phyloP scores from a whole-genome alignment of 2,113 vertebrate genomes.

The Alligator mississippiensis region DNA sequence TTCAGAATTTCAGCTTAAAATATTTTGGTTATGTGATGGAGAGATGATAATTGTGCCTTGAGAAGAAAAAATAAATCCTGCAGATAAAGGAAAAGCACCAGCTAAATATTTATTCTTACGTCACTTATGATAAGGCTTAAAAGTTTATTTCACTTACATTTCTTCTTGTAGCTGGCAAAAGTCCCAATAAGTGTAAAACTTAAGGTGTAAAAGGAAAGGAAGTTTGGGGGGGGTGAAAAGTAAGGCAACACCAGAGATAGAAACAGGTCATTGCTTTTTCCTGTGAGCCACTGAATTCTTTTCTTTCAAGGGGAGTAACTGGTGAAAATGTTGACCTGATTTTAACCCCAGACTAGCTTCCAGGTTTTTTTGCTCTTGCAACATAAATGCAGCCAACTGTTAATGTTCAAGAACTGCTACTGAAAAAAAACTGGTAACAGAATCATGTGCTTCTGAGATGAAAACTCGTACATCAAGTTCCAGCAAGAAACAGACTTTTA shows the following conservation, averaged over 20 bases:
- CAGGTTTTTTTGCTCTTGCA: constrained; percentile 27
- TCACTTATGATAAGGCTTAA: neutral
- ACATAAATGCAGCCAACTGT: constrained; percentile 24
- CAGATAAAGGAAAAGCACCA: neutral
- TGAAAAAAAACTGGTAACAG: constrained; percentile 6
- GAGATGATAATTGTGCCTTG: neutral
- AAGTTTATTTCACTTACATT: neutral
- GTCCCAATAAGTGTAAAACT: neutral
- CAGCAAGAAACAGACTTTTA: neutral
- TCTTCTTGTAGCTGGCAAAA: neutral
- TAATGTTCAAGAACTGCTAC: constrained; percentile 37
- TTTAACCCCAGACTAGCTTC: constrained; percentile 45
- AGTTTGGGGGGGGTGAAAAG: neutral
- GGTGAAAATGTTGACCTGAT: constrained; percentile 46
- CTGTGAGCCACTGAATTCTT: neutral
- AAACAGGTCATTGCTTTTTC: constrained; percentile 10
- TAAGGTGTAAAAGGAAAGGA: neutral
- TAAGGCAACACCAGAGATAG: neutral
- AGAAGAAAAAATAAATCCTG: neutral
- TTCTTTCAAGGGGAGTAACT: neutral
- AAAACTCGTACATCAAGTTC: neutral
- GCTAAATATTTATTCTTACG: neutral
- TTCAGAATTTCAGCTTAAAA: neutral
- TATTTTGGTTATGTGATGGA: neutral
- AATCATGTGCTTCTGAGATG: neutral